Evolutionary conservation across 2,888 invertebrate species (phyloP).

Genomic region (Rhopalosiphum nymphaeae): DNA sequence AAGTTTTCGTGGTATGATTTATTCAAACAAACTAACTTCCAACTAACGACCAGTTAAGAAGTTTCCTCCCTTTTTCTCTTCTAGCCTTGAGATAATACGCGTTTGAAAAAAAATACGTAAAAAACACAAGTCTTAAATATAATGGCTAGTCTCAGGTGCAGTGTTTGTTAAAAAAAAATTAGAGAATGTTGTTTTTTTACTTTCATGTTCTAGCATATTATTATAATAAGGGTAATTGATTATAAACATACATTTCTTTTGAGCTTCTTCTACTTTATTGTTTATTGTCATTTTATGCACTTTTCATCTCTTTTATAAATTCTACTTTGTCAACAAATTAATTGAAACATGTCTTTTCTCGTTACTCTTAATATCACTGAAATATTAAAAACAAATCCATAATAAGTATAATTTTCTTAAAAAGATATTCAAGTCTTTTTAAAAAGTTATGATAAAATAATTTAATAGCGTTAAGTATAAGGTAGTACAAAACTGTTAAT

Average conservation of each 20-base stretch:
- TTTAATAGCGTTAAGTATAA: background rate
- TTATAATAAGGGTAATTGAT: constrained; percentile 11
- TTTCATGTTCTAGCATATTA: constrained; percentile 7
- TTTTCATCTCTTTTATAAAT: background rate
- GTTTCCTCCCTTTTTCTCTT: constrained; percentile 26
- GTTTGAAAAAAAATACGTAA: background rate
- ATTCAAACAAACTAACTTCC: constrained; percentile 34
- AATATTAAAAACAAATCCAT: background rate
- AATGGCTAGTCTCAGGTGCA: constrained; percentile 43
- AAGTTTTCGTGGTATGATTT: constrained; percentile 54
- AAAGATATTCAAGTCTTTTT: background rate
- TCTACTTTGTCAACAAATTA: background rate
- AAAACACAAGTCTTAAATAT: constrained; percentile 30
- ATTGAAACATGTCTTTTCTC: background rate
- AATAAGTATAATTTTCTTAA: background rate
- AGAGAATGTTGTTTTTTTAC: constrained; percentile 16
- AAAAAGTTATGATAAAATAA: background rate
- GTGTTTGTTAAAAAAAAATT: background rate
- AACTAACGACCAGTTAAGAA: constrained; percentile 38
- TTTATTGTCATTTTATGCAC: background rate
- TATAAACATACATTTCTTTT: background rate
- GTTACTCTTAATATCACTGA: background rate
- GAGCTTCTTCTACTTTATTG: background rate
- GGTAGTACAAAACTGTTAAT: background rate
- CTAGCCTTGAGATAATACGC: background rate